phyloP scores from a whole-genome alignment of 2,113 vertebrate genomes.

The Nymphicus hollandicus region DNA sequence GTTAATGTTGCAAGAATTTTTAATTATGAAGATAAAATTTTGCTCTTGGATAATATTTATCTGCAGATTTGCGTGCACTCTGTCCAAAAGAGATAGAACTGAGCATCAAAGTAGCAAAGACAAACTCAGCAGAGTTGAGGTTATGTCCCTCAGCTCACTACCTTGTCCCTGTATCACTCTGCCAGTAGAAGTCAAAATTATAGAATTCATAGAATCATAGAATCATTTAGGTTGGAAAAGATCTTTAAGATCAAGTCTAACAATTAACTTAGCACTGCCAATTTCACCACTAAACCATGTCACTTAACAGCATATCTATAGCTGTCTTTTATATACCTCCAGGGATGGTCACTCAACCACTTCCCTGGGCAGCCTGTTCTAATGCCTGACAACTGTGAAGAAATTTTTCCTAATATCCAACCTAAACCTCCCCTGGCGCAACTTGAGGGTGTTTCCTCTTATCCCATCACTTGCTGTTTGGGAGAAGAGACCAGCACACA shows the following conservation, averaged over 20 bases:
- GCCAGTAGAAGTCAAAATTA: neutral
- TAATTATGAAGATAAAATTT: neutral
- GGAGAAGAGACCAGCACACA: neutral
- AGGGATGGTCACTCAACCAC: neutral
- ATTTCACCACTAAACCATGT: neutral
- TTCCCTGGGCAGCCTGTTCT: neutral
- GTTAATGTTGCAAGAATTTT: neutral
- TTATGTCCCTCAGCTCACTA: neutral
- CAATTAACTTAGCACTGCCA: neutral
- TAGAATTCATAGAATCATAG: neutral
- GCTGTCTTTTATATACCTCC: neutral
- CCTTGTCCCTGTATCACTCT: neutral
- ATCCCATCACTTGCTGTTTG: neutral
- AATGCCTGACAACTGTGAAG: neutral
- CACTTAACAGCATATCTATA: neutral
- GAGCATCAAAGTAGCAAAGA: neutral
- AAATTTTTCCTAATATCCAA: neutral
- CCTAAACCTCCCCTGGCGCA: neutral
- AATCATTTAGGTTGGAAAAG: neutral
- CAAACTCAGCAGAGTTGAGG: neutral
- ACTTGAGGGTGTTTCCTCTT: neutral
- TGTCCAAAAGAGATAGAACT: neutral
- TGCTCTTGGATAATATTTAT: neutral
- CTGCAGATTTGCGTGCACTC: neutral
- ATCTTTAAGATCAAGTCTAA: neutral